Conservation (phyloP, 2,113 vertebrate genomes). For the Carollia perspicillata region DNA sequence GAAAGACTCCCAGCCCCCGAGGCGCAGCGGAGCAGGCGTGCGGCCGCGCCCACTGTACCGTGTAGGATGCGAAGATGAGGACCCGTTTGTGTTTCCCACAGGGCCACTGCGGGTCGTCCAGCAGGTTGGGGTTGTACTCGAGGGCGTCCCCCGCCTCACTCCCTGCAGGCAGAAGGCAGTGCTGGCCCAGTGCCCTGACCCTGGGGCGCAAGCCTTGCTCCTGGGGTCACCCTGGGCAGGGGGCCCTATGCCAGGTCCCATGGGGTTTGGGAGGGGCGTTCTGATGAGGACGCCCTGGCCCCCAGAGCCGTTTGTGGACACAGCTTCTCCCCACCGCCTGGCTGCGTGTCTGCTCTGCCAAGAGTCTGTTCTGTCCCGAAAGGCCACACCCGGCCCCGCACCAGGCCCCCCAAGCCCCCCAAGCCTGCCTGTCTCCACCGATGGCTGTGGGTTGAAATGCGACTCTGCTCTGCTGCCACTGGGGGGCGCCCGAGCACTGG, state of each 20-base stretch:
- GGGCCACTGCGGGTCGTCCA: slow-evolving; percentile 97
- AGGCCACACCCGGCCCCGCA: neutral
- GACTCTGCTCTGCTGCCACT: neutral
- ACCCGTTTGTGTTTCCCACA: slow-evolving; percentile 98
- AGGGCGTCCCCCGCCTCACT: slow-evolving; percentile 82
- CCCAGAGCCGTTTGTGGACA: neutral
- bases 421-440: neutral
- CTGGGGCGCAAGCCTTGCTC: neutral
- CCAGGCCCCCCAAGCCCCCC: too few species aligned
- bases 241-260: too few species aligned
- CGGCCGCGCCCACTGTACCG: slow-evolving; percentile 82
- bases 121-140: slow-evolving; percentile 95
- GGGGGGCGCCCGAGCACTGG: accelerated
- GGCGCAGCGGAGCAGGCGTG: accelerated
- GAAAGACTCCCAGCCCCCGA: accelerated
- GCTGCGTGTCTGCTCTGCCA: accelerated
- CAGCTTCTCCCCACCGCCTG: neutral
- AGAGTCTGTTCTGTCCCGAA: neutral
- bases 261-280: neutral
- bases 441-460: neutral
- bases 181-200: neutral
- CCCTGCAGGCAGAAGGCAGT: slow-evolving; percentile 78
- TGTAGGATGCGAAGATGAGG: slow-evolving; percentile 97
- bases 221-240: too few species aligned
- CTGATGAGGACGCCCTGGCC: neutral